Evolutionary conservation across 2,797 vertebrate genomes (phyloP).

Genomic region (Cynopterus sphinx): DNA sequence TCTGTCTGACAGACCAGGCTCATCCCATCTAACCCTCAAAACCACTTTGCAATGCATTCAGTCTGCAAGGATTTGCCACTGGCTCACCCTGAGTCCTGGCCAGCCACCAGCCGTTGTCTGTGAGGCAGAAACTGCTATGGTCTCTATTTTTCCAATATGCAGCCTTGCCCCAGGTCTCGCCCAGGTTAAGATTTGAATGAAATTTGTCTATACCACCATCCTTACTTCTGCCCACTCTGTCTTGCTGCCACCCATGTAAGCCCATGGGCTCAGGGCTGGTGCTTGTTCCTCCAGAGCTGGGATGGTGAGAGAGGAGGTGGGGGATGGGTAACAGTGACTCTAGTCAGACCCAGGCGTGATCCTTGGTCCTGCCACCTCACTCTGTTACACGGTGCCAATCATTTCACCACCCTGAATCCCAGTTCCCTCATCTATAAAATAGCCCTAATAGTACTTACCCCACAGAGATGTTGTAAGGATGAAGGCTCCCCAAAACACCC

Average conservation of each 20-base stretch:
- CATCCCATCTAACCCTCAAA: not conserved
- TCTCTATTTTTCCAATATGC: fast-evolving
- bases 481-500: not conserved
- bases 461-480: not conserved
- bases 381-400: not conserved
- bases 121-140: not conserved
- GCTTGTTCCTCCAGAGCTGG: not conserved
- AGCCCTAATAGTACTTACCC: not conserved
- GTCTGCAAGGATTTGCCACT: fast-evolving
- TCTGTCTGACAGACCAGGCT: not conserved
- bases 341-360: not conserved
- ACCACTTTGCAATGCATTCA: not conserved
- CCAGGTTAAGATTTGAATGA: not conserved
- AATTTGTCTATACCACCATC: not conserved
- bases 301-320: no score
- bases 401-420: not conserved
- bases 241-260: not conserved
- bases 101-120: not conserved
- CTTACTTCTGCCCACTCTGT: not conserved
- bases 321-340: fast-evolving
- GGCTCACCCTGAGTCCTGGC: not conserved
- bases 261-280: not conserved
- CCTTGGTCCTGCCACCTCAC: not conserved
- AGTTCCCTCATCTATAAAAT: not conserved
- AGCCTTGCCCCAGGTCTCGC: not conserved